Conservation (phyloP, 2,113 vertebrate genomes). For the Erinaceus europaeus region DNA sequence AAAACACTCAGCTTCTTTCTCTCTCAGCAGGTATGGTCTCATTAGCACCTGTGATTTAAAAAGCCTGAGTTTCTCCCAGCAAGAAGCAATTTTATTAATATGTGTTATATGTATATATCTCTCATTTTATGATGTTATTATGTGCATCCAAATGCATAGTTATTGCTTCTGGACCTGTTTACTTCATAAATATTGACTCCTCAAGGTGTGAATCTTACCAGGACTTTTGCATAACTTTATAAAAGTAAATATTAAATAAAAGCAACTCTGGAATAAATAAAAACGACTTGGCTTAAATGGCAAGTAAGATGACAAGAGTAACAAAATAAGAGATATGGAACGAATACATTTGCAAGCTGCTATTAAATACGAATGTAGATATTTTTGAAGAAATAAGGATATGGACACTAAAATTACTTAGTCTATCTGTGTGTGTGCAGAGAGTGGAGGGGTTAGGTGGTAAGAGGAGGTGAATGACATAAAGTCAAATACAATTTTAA, state of each 20-base stretch:
- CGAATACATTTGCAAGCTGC: background rate
- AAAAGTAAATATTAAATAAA: conserved; percentile 51
- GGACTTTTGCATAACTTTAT: background rate
- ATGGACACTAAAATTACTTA: no score
- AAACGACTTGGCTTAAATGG: background rate
- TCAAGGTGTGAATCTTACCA: conserved; percentile 6
- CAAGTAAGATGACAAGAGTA: background rate
- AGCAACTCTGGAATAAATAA: conserved; percentile 41
- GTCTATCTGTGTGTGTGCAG: no score
- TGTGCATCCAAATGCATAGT: conserved; percentile 42
- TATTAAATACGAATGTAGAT: conserved; percentile 9
- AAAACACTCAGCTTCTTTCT: background rate
- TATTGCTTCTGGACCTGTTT: conserved; percentile 21
- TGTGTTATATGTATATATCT: background rate
- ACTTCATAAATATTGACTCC: conserved; percentile 44
- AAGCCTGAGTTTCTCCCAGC: conserved; percentile 33
- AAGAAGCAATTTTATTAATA: conserved; percentile 54
- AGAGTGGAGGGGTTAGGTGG: no score
- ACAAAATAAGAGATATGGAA: background rate
- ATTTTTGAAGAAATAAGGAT: background rate
- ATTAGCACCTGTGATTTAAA: conserved; percentile 54
- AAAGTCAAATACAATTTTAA: no score
- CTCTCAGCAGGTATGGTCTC: conserved; percentile 28
- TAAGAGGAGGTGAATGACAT: no score
- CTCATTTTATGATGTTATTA: conserved; percentile 35